These are phyloP conservation scores for Cephus nigrinus DNA, from an alignment of 2,888 invertebrate genomes.

Conservation along the genomic window DNA sequence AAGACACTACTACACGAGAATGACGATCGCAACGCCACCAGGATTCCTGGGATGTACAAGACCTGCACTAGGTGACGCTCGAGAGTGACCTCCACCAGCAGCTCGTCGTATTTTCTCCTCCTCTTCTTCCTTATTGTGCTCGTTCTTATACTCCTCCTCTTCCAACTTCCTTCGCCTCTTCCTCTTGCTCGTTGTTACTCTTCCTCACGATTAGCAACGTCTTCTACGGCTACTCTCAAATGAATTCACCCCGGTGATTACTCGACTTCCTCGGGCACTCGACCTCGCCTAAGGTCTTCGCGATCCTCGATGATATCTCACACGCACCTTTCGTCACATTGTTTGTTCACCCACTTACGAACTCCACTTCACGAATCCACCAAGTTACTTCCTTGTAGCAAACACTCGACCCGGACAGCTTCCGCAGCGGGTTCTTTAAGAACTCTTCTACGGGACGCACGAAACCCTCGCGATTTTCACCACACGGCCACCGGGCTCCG, in stretches of 20 bases:
- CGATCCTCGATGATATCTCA: conserved; percentile 17
- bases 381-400: conserved; percentile 16
- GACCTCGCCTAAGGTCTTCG: conserved; percentile 5
- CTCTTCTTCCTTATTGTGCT: conserved; percentile 28
- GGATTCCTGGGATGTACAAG: background rate
- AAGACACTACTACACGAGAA: background rate
- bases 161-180: background rate
- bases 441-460: background rate
- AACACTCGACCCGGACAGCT: conserved; percentile 13
- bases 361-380: background rate
- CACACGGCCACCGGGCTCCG: conserved; percentile 41
- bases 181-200: background rate
- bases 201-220: background rate
- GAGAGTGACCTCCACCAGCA: conserved; percentile 32
- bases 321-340: conserved; percentile 24
- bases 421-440: background rate
- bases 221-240: background rate
- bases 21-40: background rate
- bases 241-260: background rate
- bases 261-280: background rate
- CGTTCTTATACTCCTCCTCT: background rate
- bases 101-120: background rate
- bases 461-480: conserved; percentile 16
- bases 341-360: conserved; percentile 23
- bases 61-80: conserved; percentile 33